These are phyloP conservation scores for Euphonia xanthogaster DNA, from an alignment of 2,797 vertebrate genomes.

Conservation along the genomic window DNA sequence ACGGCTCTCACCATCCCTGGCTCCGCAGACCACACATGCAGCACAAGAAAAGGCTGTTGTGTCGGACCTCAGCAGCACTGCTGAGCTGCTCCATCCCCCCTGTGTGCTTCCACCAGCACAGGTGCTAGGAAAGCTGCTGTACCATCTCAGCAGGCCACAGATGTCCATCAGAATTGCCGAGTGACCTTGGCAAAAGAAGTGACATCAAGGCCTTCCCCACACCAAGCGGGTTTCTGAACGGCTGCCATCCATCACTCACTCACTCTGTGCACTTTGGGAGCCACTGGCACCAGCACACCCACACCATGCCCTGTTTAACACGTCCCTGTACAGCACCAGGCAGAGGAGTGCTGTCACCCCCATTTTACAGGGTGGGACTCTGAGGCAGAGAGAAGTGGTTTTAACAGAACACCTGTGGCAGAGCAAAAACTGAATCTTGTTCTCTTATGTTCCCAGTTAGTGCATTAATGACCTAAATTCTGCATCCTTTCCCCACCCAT, in stretches of 20 bases:
- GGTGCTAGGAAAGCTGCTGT: not conserved
- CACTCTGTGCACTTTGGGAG: not conserved
- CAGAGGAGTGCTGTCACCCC: not conserved
- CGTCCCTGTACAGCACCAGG: not conserved
- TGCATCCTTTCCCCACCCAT: slow-evolving; percentile 7
- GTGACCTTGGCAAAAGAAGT: not conserved
- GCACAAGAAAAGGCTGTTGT: not conserved
- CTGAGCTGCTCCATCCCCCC: not conserved
- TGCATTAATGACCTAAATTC: slow-evolving; percentile 38
- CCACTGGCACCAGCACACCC: not conserved
- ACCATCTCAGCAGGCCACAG: slow-evolving; percentile 30
- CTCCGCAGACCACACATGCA: fast-evolving
- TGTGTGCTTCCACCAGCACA: not conserved
- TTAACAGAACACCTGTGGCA: not conserved
- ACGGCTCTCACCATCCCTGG: not conserved
- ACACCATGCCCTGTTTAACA: not conserved
- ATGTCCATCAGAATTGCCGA: not conserved
- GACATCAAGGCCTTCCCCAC: not conserved
- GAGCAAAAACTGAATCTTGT: not conserved
- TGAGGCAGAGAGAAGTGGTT: not conserved
- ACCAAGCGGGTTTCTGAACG: not conserved
- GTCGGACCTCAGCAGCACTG: not conserved
- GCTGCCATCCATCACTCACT: not conserved
- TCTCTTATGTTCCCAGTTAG: slow-evolving; percentile 18
- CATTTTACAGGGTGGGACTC: not conserved